phyloP scores from a whole-genome alignment of 2,113 vertebrate genomes.

The Speoplatyrhinus poulsoni region DNA sequence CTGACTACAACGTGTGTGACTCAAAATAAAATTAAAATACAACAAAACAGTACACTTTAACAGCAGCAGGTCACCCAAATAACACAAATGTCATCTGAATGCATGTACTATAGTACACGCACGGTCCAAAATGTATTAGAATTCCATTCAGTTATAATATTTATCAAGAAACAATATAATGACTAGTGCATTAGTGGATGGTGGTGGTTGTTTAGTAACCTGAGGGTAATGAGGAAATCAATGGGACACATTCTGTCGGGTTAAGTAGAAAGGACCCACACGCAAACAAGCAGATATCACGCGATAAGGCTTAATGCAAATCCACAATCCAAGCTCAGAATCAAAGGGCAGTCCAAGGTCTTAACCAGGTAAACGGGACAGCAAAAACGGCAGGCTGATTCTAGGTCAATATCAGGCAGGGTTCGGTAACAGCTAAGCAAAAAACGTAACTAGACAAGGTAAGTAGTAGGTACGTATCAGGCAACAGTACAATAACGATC shows the following conservation, averaged over 20 bases:
- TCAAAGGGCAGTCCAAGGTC: too few relatives aligned
- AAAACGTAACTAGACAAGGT: too few relatives aligned
- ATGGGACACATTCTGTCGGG: conserved; percentile 41
- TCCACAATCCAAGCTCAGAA: too few relatives aligned
- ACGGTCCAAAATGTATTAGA: background rate
- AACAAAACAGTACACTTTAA: background rate
- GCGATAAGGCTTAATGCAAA: too few relatives aligned
- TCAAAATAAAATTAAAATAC: background rate
- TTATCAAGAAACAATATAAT: conserved; percentile 56
- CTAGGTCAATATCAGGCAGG: too few relatives aligned
- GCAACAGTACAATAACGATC: too few relatives aligned
- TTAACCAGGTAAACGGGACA: too few relatives aligned
- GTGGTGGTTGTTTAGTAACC: conserved; percentile 73
- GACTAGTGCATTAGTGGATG: conserved; percentile 74
- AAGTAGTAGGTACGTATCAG: too few relatives aligned
- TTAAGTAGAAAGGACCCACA: too few relatives aligned
- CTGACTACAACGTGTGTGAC: background rate
- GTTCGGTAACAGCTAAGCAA: too few relatives aligned
- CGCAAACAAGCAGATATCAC: too few relatives aligned
- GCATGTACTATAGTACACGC: background rate
- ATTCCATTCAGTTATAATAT: conserved; percentile 16
- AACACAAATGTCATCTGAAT: background rate
- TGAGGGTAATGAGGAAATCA: conserved; percentile 77
- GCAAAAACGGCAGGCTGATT: too few relatives aligned
- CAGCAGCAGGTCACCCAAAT: background rate